These are phyloP conservation scores for Aplysina aerophoba DNA, from an alignment of 37 sponge, comb jelly and placozoan genomes.

Conservation along the genomic window DNA sequence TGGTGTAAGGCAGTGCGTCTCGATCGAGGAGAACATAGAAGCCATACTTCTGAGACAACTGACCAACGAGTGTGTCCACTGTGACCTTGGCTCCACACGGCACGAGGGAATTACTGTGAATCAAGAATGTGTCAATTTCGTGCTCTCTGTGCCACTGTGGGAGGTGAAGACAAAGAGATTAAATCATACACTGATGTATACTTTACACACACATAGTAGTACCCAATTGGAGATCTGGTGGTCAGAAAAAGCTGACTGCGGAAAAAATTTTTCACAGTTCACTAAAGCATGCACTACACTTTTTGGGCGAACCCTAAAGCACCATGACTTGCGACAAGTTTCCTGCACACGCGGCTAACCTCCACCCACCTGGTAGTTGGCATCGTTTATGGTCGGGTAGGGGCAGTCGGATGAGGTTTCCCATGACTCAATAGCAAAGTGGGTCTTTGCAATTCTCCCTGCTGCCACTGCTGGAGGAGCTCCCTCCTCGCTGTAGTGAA, in stretches of 20 bases:
- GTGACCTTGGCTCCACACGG: conserved; percentile 29
- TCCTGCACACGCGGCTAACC: not conserved
- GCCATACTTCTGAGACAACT: conserved; percentile 50
- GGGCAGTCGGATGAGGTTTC: conserved; percentile 64
- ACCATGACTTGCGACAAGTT: too few species aligned
- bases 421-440: conserved; percentile 72
- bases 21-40: conserved; percentile 48
- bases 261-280: too few species aligned
- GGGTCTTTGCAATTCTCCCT: conserved; percentile 42
- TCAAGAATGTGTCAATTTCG: conserved; percentile 64
- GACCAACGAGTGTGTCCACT: conserved; percentile 35
- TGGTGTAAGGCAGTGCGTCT: conserved; percentile 22
- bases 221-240: too few species aligned
- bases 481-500: conserved; percentile 46
- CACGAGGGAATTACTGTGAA: conserved; percentile 33
- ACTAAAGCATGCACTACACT: too few species aligned
- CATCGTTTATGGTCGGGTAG: conserved; percentile 66
- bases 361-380: conserved; percentile 46
- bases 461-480: conserved; percentile 44
- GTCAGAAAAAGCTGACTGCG: too few species aligned
- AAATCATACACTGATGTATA: too few species aligned
- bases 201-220: too few species aligned
- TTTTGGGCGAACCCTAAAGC: too few species aligned
- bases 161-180: not conserved
- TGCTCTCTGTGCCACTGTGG: conserved; percentile 49